A percentile compares a stretch with the other conserved stretches of the same genome.
Conservation (phyloP, 2,113 vertebrate species). For the Corythoichthys haematopterus region DNA sequence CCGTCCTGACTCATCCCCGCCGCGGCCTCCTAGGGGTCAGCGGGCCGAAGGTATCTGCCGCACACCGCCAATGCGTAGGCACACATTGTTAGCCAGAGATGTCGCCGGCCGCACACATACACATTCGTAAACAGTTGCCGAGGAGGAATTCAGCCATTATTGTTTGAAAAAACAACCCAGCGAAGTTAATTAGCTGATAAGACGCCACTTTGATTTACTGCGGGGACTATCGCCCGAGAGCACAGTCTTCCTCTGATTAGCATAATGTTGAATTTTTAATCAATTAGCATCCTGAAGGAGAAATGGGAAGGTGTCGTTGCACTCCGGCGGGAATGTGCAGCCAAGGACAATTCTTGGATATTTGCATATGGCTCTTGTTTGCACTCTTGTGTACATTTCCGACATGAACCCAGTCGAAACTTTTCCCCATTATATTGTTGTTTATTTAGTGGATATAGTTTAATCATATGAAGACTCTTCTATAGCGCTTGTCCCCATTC, state of each 20-base stretch:
- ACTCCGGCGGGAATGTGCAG: slow-evolving; percentile 34
- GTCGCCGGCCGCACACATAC: slow-evolving; percentile 29
- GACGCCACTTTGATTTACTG: slow-evolving; percentile 45
- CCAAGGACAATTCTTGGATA: slow-evolving; percentile 45
- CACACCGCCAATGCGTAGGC: slow-evolving; percentile 42
- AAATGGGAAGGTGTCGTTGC: slow-evolving; percentile 51
- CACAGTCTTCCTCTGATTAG: slow-evolving; percentile 44
- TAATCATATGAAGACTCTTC: too few species aligned
- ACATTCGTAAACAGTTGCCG: slow-evolving; percentile 3
- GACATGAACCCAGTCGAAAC: slow-evolving; percentile 8
- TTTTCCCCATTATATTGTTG: slow-evolving; percentile 11
- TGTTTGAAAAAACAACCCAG: slow-evolving; percentile 61
- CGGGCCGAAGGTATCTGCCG: slow-evolving; percentile 30
- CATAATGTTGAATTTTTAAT: slow-evolving; percentile 65
- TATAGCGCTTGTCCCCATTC: too few species aligned
- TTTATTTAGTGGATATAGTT: too few species aligned
- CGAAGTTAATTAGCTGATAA: slow-evolving; percentile 61
- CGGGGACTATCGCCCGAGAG: slow-evolving; percentile 41
- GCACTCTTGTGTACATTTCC: slow-evolving; percentile 17
- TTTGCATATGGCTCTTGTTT: slow-evolving; percentile 50
- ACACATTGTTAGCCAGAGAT: slow-evolving; percentile 34
- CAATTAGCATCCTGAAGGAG: slow-evolving; percentile 54
- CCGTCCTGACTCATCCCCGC: slow-evolving; percentile 41
- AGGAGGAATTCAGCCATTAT: slow-evolving; percentile 22
- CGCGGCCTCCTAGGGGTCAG: slow-evolving; percentile 26